Evolutionary conservation across 37 sponge, comb jelly and placozoan species (phyloP), one percentile per base, ranked within the genome.

Genomic region (Bolinopsis microptera): DNA sequence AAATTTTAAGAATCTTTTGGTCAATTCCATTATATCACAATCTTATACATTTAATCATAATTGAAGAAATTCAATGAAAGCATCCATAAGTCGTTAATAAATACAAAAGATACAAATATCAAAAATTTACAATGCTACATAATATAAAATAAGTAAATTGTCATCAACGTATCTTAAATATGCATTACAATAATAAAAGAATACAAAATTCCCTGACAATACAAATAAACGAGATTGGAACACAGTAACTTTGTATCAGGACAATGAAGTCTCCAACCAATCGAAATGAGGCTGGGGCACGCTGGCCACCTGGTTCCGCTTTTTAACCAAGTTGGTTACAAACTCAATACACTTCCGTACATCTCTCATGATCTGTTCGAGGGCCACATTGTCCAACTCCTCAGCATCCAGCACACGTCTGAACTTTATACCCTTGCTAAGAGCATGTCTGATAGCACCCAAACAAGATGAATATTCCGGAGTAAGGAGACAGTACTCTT

Each of bases 401-500:
- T 38, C 90, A 9, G 2, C 22, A 48, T 21, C 35, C 61, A 39
- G 61, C 9, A 24, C 26, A n/a, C 90, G 37, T 0, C 36, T n/a
- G 35, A 86, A 86, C 30, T 24, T 22, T 30, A 86, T 38, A 5
- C 36, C 90, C 32, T 34, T n/a, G 61, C 36, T 86, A 27, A 86
- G 32, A 13, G 90, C 61, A 39, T 41, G 41, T 23, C 90, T 38
- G 25, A 86, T 86, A 0, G 48, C 41, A 23, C 90, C 48, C 1
- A 86, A 27, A 41, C 41, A 41, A 8, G 90, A 41, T 3, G 41
- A 18, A n/a, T 36, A 86, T 21, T 86, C 61, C 2, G 40, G 48
- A 1, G 90, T 86, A 16, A 86, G 90, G 25, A 86, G 90, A 41
- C 90, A 86, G 48, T 86, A 86, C 31, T 86, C 90, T 48, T 86